These are phyloP conservation scores for Acrocephalus arundinaceus DNA, from an alignment of 2,113 vertebrate genomes.

Conservation along the genomic window DNA sequence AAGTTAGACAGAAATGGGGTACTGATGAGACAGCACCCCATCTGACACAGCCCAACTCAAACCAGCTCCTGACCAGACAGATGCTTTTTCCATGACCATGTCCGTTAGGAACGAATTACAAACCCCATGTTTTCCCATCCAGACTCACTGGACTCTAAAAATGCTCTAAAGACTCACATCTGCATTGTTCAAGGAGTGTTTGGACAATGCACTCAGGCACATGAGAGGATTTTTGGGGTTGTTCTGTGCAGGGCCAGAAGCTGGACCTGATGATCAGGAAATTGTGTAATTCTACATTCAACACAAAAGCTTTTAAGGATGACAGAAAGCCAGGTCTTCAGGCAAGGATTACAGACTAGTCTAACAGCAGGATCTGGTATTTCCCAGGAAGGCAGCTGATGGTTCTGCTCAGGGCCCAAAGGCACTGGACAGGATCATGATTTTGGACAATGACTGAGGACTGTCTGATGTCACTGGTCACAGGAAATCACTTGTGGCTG, in stretches of 20 bases:
- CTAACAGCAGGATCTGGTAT: not conserved
- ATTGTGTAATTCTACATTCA: not conserved
- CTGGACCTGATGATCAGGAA: not conserved
- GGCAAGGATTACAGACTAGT: not conserved
- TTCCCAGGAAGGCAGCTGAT: not conserved
- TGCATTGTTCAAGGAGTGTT: not conserved
- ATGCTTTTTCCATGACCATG: accelerated
- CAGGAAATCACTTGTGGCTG: not conserved
- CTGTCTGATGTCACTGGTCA: not conserved
- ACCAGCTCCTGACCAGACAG: not conserved
- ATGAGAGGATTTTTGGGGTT: not conserved
- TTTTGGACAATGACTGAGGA: accelerated
- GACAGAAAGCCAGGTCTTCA: not conserved
- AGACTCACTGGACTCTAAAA: not conserved
- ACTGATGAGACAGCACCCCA: accelerated
- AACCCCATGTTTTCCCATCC: not conserved
- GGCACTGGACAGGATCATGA: accelerated
- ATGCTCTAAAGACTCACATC: not conserved
- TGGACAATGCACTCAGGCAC: not conserved
- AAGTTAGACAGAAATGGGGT: not conserved
- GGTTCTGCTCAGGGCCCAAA: not conserved
- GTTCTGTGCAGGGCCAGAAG: not conserved
- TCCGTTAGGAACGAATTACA: not conserved
- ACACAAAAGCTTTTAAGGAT: not conserved
- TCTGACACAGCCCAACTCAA: not conserved